phyloP scores from a whole-genome alignment of 2,888 invertebrate genomes.

The Homarus gammarus region DNA sequence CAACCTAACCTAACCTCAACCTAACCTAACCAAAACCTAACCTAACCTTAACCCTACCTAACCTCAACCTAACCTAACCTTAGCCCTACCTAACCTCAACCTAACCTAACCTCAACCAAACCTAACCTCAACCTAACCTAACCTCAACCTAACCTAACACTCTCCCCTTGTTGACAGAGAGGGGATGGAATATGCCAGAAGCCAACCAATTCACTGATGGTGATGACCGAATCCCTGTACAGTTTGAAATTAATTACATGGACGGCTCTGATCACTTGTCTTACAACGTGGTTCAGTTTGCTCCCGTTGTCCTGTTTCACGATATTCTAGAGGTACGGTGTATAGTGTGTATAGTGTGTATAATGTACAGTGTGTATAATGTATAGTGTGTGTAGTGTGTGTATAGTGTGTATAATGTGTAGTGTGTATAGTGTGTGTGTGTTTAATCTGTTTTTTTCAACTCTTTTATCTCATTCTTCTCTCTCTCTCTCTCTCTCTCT shows the following conservation, averaged over 20 bases:
- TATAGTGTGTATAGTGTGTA: background rate
- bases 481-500: no score
- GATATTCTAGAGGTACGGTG: constrained; percentile 3
- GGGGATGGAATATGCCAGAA: background rate
- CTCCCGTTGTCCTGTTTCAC: constrained; percentile 25
- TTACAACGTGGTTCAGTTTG: constrained; percentile 32
- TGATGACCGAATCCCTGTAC: constrained; percentile 1
- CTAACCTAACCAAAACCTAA: no score
- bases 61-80: no score
- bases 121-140: no score
- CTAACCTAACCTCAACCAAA: no score
- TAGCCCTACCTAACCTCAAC: no score
- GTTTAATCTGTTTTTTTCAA: background rate
- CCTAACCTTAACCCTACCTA: no score
- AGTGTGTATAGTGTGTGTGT: background rate
- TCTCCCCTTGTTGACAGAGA: background rate
- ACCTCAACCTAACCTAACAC: no score
- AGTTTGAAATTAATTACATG: background rate
- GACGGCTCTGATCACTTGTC: background rate
- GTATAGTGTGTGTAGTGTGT: background rate
- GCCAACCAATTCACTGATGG: background rate
- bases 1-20: no score
- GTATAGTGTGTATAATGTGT: background rate
- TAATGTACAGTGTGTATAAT: no score
- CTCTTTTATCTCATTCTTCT: no score